Evolutionary conservation across 2,113 vertebrate species (phyloP).

Genomic region (Ciconia stormi): DNA sequence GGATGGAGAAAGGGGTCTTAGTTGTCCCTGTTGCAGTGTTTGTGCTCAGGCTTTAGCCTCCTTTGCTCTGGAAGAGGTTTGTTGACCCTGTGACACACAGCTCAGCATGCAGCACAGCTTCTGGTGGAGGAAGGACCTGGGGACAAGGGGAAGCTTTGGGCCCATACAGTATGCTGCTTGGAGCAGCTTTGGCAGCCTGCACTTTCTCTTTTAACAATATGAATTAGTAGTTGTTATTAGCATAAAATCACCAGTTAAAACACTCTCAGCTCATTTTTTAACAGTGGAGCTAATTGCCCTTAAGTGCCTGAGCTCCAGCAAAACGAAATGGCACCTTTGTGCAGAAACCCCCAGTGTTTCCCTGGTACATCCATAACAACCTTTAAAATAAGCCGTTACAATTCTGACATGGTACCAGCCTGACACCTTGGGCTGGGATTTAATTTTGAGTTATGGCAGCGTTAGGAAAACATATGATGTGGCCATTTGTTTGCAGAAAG

Average conservation of each 20-base stretch:
- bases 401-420: conserved; percentile 84
- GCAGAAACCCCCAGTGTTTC: conserved; percentile 43
- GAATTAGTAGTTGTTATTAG: conserved; percentile 61
- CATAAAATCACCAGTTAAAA: conserved; percentile 71
- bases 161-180: background rate
- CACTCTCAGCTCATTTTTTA: conserved; percentile 69
- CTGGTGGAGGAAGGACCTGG: background rate
- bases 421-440: conserved; percentile 89
- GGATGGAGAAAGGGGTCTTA: background rate
- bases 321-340: conserved; percentile 69
- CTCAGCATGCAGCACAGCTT: background rate
- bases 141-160: background rate
- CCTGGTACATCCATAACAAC: conserved; percentile 69
- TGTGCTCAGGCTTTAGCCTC: background rate
- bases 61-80: background rate
- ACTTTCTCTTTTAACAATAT: conserved; percentile 54
- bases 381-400: conserved; percentile 84
- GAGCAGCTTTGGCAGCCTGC: conserved; percentile 1
- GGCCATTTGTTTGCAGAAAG: conserved; percentile 93
- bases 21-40: background rate
- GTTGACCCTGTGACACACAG: background rate
- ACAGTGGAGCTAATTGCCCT: conserved; percentile 70
- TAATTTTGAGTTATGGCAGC: conserved; percentile 87
- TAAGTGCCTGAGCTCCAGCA: conserved; percentile 61
- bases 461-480: conserved; percentile 96